phyloP scores from a whole-genome alignment of 1,140 invertebrate genomes.

The Drosophila paulistorum region DNA sequence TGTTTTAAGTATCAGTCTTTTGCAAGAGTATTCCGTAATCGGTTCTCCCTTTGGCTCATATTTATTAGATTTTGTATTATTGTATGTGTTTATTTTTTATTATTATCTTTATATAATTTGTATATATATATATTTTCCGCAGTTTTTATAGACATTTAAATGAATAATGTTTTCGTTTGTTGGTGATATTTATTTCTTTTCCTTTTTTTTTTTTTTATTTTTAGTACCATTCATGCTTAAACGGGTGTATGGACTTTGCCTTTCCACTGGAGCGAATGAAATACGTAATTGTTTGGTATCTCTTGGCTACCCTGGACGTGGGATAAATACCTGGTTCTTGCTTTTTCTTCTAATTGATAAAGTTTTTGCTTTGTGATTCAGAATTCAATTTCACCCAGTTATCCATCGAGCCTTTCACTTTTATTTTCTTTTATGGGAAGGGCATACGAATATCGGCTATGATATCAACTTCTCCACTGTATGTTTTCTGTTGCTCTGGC shows the following conservation, averaged over 20 bases:
- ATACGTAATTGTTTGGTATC: too few relatives aligned
- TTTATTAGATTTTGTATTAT: not conserved
- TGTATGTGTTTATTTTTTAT: constrained; percentile 35
- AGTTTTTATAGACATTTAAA: constrained; percentile 77
- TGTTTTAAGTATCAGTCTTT: too few relatives aligned
- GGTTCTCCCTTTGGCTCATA: too few relatives aligned
- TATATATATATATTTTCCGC: constrained; percentile 57
- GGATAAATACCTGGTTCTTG: too few relatives aligned
- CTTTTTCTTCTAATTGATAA: too few relatives aligned
- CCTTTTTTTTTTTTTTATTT: constrained; percentile 36
- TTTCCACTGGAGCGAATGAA: too few relatives aligned
- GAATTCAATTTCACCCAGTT: too few relatives aligned
- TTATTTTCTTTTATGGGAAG: not conserved
- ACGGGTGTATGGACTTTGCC: not conserved
- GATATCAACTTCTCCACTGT: not conserved
- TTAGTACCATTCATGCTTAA: not conserved
- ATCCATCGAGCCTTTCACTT: too few relatives aligned
- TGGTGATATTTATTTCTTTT: constrained; percentile 59
- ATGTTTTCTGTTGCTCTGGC: constrained; percentile 46
- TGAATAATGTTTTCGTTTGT: constrained; percentile 80
- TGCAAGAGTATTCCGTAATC: not conserved
- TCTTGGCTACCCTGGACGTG: too few relatives aligned
- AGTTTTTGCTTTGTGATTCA: too few relatives aligned
- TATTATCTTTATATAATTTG: constrained; percentile 37
- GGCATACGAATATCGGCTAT: not conserved